phyloP scores from a whole-genome alignment of 2,888 invertebrate species.

The Limenitis camilla region DNA sequence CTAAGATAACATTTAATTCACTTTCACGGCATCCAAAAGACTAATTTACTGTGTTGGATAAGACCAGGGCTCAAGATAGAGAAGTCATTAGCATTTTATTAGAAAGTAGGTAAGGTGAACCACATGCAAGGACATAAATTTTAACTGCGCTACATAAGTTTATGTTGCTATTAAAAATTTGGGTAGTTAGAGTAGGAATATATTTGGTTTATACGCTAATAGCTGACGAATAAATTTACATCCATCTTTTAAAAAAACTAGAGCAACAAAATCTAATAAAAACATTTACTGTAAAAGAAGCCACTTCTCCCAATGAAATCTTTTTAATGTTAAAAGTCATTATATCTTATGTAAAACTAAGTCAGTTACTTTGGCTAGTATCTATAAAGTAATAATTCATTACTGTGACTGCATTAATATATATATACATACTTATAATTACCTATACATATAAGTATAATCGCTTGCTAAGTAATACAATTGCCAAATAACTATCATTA shows the following conservation, averaged over 20 bases:
- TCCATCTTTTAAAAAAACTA: neutral
- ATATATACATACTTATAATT: too few species aligned
- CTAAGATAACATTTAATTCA: conserved; percentile 19
- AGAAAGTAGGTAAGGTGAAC: neutral
- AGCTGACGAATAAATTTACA: neutral
- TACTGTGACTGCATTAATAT: too few species aligned
- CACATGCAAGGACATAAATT: conserved; percentile 2
- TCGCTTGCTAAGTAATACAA: too few species aligned
- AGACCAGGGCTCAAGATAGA: conserved; percentile 12
- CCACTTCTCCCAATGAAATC: too few species aligned
- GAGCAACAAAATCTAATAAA: neutral
- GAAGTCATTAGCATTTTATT: conserved; percentile 10
- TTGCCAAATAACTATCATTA: too few species aligned
- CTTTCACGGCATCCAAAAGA: conserved; percentile 16
- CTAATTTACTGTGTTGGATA: conserved; percentile 16
- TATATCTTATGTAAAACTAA: too few species aligned
- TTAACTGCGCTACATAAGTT: neutral
- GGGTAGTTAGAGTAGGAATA: neutral
- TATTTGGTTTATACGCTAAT: neutral
- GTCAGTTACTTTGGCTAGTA: too few species aligned
- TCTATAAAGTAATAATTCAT: too few species aligned
- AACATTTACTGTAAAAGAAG: too few species aligned
- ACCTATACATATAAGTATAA: too few species aligned
- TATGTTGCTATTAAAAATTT: neutral
- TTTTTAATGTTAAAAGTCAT: too few species aligned